These are phyloP conservation scores for Onychomys torridus DNA, from an alignment of 2,797 vertebrate species.

Conservation along the genomic window DNA sequence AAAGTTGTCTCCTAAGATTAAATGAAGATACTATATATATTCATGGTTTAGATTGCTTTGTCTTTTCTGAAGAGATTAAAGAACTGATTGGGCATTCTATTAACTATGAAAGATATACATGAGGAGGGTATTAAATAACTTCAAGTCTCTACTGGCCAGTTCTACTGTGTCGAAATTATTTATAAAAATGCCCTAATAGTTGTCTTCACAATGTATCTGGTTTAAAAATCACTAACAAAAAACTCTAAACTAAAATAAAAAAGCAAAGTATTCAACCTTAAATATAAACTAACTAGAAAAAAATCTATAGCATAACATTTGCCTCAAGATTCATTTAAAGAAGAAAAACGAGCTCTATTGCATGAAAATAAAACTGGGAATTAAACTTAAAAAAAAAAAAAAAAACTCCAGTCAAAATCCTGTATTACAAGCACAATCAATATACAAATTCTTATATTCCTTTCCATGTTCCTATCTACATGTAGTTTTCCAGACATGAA, in stretches of 20 bases:
- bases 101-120: neutral
- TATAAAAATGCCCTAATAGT: neutral
- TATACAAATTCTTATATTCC: neutral
- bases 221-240: neutral
- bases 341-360: constrained; percentile 28
- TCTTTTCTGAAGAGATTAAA: constrained; percentile 36
- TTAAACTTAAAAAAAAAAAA: too few relatives aligned
- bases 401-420: neutral
- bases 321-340: constrained; percentile 16
- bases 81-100: neutral
- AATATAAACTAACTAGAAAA: constrained; percentile 36
- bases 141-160: neutral
- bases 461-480: neutral
- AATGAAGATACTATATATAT: neutral
- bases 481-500: constrained; percentile 20
- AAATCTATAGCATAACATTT: constrained; percentile 18
- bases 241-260: neutral
- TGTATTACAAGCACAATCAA: neutral
- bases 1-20: constrained; percentile 55
- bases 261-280: neutral
- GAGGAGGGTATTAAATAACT: neutral
- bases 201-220: neutral
- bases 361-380: constrained; percentile 13
- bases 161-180: constrained; percentile 6
- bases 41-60: constrained; percentile 42